Percentiles rank a stretch among this genome's conserved stretches.
phyloP scores from a whole-genome alignment of 2,888 invertebrate species.

The Drosophila algonquin region DNA sequence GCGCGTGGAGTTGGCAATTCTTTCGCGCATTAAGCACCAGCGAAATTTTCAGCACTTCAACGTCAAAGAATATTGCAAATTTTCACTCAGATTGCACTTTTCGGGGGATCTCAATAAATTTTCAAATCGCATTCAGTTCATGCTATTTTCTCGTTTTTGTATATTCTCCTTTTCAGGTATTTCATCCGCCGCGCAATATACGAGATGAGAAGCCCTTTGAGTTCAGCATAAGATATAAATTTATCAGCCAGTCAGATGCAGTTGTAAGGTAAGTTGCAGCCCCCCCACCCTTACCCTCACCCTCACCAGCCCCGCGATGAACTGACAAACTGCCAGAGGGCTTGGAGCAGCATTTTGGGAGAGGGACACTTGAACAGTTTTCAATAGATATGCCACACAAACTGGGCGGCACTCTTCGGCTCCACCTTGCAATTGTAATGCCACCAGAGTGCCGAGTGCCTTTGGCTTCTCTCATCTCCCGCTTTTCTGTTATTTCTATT shows the following conservation, averaged over 20 bases:
- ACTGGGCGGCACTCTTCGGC: slow-evolving; percentile 18
- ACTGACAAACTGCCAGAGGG: slow-evolving; percentile 30
- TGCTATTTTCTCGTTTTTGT: slow-evolving; percentile 21
- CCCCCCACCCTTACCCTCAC: neutral
- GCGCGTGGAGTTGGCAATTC: slow-evolving; percentile 49
- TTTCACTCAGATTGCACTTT: slow-evolving; percentile 41
- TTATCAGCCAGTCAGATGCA: slow-evolving; percentile 91
- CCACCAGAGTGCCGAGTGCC: slow-evolving; percentile 26
- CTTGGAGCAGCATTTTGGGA: slow-evolving; percentile 10
- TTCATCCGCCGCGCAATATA: slow-evolving; percentile 86
- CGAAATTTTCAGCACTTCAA: slow-evolving; percentile 30
- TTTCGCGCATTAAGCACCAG: slow-evolving; percentile 22
- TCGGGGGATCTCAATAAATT: slow-evolving; percentile 24
- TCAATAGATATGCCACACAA: slow-evolving; percentile 30
- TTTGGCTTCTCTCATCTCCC: slow-evolving; percentile 20
- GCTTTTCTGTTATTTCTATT: slow-evolving; percentile 28
- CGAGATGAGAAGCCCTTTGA: slow-evolving; percentile 91
- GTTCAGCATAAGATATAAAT: slow-evolving; percentile 91
- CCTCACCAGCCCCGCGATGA: slow-evolving; percentile 12
- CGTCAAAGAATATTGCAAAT: slow-evolving; percentile 44
- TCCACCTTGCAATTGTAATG: slow-evolving; percentile 20
- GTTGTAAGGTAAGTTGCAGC: slow-evolving; percentile 86
- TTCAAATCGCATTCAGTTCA: neutral
- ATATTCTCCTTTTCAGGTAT: slow-evolving; percentile 78
- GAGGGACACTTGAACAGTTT: slow-evolving; percentile 27